Evolutionary conservation across 2,113 vertebrate genomes (phyloP).

Genomic region (Phaethon lepturus): DNA sequence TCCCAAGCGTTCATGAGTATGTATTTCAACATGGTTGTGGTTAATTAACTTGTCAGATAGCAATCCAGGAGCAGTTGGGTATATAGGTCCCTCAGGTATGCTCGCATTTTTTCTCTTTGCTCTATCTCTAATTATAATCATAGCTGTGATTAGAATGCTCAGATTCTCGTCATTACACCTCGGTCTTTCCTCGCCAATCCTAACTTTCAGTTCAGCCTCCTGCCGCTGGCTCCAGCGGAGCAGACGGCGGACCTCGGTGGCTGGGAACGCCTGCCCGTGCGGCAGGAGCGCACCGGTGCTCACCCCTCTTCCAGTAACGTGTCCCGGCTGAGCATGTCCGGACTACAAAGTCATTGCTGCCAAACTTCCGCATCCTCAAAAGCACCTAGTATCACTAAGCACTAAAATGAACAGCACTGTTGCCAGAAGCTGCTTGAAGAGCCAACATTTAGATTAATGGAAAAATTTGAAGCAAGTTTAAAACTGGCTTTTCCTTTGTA

Average conservation of each 20-base stretch:
- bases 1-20: background rate
- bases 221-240: background rate
- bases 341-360: background rate
- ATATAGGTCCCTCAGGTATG: background rate
- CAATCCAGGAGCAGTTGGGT: background rate
- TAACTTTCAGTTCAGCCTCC: background rate
- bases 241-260: background rate
- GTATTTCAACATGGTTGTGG: background rate
- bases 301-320: background rate
- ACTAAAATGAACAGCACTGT: background rate
- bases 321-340: background rate
- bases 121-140: background rate
- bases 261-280: background rate
- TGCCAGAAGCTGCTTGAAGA: background rate
- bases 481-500: background rate
- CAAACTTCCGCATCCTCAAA: background rate
- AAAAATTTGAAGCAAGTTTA: background rate
- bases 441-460: background rate
- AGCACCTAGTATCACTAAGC: background rate
- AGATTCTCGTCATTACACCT: background rate
- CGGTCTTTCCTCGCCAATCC: background rate
- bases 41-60: conserved; percentile 47
- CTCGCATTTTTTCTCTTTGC: background rate
- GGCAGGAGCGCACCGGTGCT: background rate
- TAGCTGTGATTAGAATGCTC: background rate